Conservation (phyloP, 2,113 vertebrate genomes). For the Bombycilla garrulus region DNA sequence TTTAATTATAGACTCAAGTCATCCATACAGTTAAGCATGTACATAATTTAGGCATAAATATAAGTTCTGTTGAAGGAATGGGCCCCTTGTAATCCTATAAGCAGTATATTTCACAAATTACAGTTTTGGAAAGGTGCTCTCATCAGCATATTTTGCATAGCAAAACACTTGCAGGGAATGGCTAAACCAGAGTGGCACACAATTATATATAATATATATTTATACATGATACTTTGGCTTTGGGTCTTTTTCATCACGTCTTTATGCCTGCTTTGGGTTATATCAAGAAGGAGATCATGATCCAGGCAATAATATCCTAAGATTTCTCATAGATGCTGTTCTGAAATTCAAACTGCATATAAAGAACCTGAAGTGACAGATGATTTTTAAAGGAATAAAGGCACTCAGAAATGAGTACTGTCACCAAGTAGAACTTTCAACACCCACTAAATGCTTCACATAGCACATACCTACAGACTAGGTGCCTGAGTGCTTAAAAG, state of each 20-base stretch:
- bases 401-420: neutral
- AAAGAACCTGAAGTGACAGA: neutral
- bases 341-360: neutral
- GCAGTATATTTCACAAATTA: neutral
- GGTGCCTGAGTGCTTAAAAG: constrained; percentile 2
- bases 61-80: neutral
- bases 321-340: neutral
- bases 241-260: neutral
- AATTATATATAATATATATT: neutral
- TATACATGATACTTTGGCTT: neutral
- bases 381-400: constrained; percentile 15
- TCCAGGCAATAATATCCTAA: neutral
- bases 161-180: neutral
- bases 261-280: neutral
- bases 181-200: neutral
- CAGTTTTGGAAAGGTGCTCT: neutral
- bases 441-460: neutral
- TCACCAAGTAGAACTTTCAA: neutral
- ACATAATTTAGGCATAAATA: neutral
- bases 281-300: neutral
- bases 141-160: neutral
- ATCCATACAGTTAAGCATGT: neutral
- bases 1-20: neutral
- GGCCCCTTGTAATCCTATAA: neutral
- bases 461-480: neutral